These are phyloP conservation scores for Rhynchomys soricoides DNA, from an alignment of 2,113 vertebrate species.

Conservation along the genomic window DNA sequence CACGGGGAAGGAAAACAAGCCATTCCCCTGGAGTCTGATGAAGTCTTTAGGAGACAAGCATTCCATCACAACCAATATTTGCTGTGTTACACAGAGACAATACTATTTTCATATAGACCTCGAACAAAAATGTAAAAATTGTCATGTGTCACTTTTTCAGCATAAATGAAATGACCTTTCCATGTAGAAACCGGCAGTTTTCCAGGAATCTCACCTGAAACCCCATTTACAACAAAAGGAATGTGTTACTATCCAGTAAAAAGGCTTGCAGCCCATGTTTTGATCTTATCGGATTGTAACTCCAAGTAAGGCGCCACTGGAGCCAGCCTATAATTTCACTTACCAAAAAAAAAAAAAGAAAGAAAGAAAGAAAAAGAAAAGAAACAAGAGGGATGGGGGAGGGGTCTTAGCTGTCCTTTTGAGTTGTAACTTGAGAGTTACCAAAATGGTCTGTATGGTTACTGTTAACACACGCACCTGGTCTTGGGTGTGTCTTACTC, in stretches of 20 bases:
- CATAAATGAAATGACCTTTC: not conserved
- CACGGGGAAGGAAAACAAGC: not conserved
- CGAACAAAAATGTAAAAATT: not conserved
- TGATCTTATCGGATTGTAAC: not conserved
- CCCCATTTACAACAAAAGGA: too few relatives aligned
- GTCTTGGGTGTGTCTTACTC: not conserved
- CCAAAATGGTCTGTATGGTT: not conserved
- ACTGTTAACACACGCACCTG: too few relatives aligned
- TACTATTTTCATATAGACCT: not conserved
- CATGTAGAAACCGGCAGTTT: not conserved
- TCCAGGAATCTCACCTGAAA: not conserved
- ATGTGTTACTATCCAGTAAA: not conserved
- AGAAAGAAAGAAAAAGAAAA: not conserved
- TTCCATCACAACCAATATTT: not conserved
- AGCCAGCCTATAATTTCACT: not conserved
- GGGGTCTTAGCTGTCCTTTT: not conserved
- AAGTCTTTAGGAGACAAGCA: not conserved
- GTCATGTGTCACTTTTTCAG: not conserved
- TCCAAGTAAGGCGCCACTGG: not conserved
- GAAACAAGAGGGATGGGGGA: too few relatives aligned
- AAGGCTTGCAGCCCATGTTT: not conserved
- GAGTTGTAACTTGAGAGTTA: not conserved
- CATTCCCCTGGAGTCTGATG: not conserved
- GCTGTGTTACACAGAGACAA: not conserved
- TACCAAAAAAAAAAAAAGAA: not conserved